Base-by-base conservation (phyloP, 1,140 invertebrate species). In the Drosophila chauvacae region DNA sequence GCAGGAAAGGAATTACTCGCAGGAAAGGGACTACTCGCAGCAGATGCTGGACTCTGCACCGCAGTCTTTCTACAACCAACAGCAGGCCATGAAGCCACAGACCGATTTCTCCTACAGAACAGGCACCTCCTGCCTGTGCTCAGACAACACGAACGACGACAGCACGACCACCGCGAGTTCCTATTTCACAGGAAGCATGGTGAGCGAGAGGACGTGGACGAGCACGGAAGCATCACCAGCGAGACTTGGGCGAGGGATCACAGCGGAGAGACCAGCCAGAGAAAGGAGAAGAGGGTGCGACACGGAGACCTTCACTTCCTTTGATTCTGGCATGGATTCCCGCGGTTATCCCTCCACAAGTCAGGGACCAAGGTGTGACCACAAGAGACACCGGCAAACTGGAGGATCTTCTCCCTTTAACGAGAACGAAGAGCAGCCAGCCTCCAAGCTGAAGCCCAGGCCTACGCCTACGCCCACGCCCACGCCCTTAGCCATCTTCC, bases 401-500 rank as follows among this genome's bases (percentile, higher is more conserved):
- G 57, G 44, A n/a, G 64, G 45, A 13, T 37, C 35, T 10, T 35
- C 37, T 1, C 18, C 16, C 1, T 14, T 3, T 4, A 14, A 30
- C 2, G 18, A 28, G 3, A 14, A 33, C 0, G 4, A 2, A 33
- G 20, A 48, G 45, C 13, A 45, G 44, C 11, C 18, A 18, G 18
- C 2, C 18, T 1, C 18, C 42, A 45, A 13, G 42, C 7, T 6
- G 1, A 14, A 16, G 37, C 14, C 14, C 13, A 37, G 1, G 35
- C 2, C 28, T 6, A 30, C 4, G 23, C 14, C 30, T 7, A 30
- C 30, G 35, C 4, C 11, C 11, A 37, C 4, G 37, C 23, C 39
- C 23, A 59, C 60, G 2, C 33, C 71, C 2, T 18, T 75, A 11
- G 71, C 44, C 33, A 37, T 65, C 1, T 58, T 65, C n/a, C 41